Conservation (phyloP, 2,888 invertebrate species). For the Cosmia trapezina region DNA sequence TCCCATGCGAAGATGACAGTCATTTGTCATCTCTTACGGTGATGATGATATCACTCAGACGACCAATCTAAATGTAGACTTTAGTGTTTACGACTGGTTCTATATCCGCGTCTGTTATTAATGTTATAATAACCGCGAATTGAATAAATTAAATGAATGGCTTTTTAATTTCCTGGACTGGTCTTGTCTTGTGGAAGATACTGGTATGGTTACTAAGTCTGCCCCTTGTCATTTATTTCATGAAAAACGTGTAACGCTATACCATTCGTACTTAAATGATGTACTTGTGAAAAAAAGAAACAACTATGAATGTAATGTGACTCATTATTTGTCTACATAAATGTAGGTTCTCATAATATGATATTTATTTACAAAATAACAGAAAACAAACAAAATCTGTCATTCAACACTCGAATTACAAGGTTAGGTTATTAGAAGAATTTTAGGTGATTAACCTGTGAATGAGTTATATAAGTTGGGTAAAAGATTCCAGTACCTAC, state of each 20-base stretch:
- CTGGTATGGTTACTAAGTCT: not conserved
- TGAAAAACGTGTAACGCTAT: not conserved
- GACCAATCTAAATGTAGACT: constrained; percentile 39
- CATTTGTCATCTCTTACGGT: constrained; percentile 34
- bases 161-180: constrained; percentile 31
- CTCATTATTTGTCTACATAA: not conserved
- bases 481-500: constrained; percentile 12
- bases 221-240: not conserved
- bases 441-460: constrained; percentile 56
- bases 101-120: constrained; percentile 52
- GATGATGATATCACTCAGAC: constrained; percentile 31
- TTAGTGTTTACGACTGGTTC: constrained; percentile 46
- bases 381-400: constrained; percentile 31
- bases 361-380: constrained; percentile 4
- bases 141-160: constrained; percentile 43
- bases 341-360: not conserved
- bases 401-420: constrained; percentile 20
- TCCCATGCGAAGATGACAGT: constrained; percentile 46
- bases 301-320: not conserved
- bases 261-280: not conserved
- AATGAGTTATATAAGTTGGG: constrained; percentile 29
- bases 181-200: not conserved
- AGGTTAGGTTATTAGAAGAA: constrained; percentile 38
- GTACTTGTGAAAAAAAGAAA: not conserved
- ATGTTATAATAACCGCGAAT: constrained; percentile 40